Evolutionary conservation across 35 echinoderm and acorn worm genomes (phyloP), one percentile per base, ranked within the genome.

Genomic region (Lytechinus variegatus): DNA sequence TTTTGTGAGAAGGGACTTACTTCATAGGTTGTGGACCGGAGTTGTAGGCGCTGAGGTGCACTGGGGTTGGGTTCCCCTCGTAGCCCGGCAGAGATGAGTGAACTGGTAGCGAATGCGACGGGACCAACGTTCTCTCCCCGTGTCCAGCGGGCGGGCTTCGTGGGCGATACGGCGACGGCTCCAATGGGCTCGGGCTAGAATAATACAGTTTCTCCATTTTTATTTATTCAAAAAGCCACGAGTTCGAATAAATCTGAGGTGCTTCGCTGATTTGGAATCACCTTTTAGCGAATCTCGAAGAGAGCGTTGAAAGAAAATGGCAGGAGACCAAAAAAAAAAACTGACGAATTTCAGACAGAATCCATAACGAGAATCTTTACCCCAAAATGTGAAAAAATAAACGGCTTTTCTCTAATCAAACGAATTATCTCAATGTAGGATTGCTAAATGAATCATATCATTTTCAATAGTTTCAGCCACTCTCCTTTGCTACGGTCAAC

Each of bases 11-110:
- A 79, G 66, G 14, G 19, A 16, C 92, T 93, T 57, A 93, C 92
- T 93, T 93, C 92, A 93, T 93, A 27, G 92, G 92, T 57, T 93
- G 92, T 57, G 92, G 27, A 14, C 92, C 52, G 53, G 92, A 19
- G 11, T 93, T 93, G 92, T 93, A 93, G 53, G 92, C 92, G 92
- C 92, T 93, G 53, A 93, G 53, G 54, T 93, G 92, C 13, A 93
- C 92, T 53, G 92, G 53, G 3, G 92, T 57, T 10, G 55, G 92
- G n/a, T 93, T 93, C 19, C 92, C 57, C 5, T 93, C 92, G 54
- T 93, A 93, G 0, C 92, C 92, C 12, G 92, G 55, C 9, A 93
- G 24, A 14, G 92, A 28, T 10, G 92, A 24, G 92, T 93, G 92
- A 12, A 19, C 53, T 27, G 52, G 92, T 27, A 55, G 92, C 3